Percentiles rank a stretch among this genome's conserved stretches.
Conservation (phyloP, 92 coral and sea anemone genomes). For the Isaurus tuberculatus region DNA sequence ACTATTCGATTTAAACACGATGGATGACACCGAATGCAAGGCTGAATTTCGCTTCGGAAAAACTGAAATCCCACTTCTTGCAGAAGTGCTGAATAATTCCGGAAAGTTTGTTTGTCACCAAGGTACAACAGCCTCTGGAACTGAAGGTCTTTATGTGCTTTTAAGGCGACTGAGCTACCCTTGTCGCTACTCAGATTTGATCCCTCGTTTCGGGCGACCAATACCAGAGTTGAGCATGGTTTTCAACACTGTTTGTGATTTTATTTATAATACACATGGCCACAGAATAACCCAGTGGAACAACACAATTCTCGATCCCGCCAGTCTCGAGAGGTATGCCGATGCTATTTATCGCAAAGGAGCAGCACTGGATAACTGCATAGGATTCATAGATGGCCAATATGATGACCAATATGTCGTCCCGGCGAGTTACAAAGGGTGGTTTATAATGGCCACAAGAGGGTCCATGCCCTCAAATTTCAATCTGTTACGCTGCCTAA, state of each 20-base stretch:
- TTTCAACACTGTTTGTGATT: slow-evolving; percentile 8
- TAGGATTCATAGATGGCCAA: slow-evolving; percentile 1
- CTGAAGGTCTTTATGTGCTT: slow-evolving; percentile 41
- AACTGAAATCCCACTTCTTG: slow-evolving; percentile 46
- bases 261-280: slow-evolving; percentile 5
- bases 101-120: slow-evolving; percentile 41
- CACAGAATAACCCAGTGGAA: slow-evolving; percentile 13
- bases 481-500: no score
- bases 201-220: slow-evolving; percentile 26
- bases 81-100: slow-evolving; percentile 32
- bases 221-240: slow-evolving; percentile 34
- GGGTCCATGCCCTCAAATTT: no score
- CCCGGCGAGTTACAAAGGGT: no score
- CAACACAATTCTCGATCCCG: slow-evolving; percentile 2
- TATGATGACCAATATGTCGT: no score
- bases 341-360: slow-evolving; percentile 12
- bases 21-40: slow-evolving; percentile 48
- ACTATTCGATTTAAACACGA: slow-evolving; percentile 28
- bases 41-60: slow-evolving; percentile 42
- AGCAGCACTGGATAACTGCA: slow-evolving; percentile 14
- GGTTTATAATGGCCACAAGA: no score
- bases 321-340: slow-evolving; percentile 7
- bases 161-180: slow-evolving; percentile 46
- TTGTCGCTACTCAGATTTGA: slow-evolving; percentile 42
- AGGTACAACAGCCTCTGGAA: slow-evolving; percentile 42